Percentiles rank a stretch among this genome's conserved stretches.
These are phyloP conservation scores for Polypedilum pembai DNA, from an alignment of 1,140 invertebrate species.

Conservation along the genomic window DNA sequence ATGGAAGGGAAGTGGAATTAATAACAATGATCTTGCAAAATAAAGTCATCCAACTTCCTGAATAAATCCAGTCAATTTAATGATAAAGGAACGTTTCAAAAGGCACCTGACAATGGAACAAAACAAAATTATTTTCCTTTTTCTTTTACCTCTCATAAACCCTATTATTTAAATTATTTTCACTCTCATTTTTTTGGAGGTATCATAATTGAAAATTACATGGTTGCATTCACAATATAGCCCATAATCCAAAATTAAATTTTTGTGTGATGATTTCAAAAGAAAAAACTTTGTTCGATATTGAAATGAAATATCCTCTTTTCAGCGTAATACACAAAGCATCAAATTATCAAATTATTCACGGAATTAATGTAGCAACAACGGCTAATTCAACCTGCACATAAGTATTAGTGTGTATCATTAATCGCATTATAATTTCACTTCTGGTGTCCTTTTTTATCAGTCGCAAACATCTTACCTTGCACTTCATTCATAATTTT, in stretches of 20 bases:
- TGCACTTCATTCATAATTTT: no score
- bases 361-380: neutral
- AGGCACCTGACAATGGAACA: neutral
- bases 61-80: no score
- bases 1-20: no score
- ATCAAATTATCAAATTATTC: constrained; percentile 8
- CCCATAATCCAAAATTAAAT: neutral
- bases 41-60: no score
- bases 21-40: no score
- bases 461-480: neutral
- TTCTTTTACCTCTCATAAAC: neutral
- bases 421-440: constrained; percentile 1
- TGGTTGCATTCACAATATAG: neutral
- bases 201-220: constrained; percentile 19
- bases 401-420: neutral
- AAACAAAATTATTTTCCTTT: neutral
- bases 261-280: neutral
- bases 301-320: neutral
- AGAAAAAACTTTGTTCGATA: neutral
- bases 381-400: no score
- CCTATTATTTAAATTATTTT: constrained; percentile 20
- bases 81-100: neutral
- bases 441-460: neutral
- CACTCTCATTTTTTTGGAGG: neutral
- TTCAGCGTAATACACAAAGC: neutral